Conservation (phyloP, 2,888 invertebrate genomes). For the Iselma pallidipennis region DNA sequence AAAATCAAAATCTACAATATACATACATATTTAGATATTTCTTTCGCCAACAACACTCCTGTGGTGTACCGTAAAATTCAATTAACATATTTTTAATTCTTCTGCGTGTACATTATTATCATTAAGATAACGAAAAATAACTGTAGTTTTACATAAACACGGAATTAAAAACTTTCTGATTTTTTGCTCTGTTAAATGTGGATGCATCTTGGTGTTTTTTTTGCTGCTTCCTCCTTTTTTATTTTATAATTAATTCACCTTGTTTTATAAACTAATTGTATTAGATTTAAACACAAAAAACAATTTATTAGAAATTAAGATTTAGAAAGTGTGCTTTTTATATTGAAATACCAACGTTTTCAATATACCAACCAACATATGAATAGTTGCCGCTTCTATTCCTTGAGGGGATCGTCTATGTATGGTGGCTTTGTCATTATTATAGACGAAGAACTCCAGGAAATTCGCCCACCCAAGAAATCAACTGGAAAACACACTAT, state of each 20-base stretch:
- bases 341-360: conserved; percentile 12
- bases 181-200: conserved; percentile 37
- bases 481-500: too few species aligned
- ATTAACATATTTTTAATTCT: conserved; percentile 24
- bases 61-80: conserved; percentile 1
- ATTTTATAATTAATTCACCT: conserved; percentile 23
- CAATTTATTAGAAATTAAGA: conserved; percentile 25
- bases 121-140: conserved; percentile 30
- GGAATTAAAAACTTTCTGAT: conserved; percentile 35
- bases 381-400: conserved; percentile 5
- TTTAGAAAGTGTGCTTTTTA: conserved; percentile 18
- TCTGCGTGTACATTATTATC: conserved; percentile 20
- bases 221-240: too few species aligned
- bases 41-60: not conserved
- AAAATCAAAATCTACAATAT: too few species aligned
- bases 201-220: conserved; percentile 28
- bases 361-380: conserved; percentile 14
- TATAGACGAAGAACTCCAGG: not conserved
- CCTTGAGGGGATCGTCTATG: too few species aligned
- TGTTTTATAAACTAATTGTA: conserved; percentile 25
- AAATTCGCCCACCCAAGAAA: not conserved
- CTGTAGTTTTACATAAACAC: conserved; percentile 28
- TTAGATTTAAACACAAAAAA: conserved; percentile 18
- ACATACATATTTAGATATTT: not conserved
- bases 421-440: not conserved